These are phyloP conservation scores for Stigmatopora argus DNA, from an alignment of 2,113 vertebrate species.

Conservation along the genomic window DNA sequence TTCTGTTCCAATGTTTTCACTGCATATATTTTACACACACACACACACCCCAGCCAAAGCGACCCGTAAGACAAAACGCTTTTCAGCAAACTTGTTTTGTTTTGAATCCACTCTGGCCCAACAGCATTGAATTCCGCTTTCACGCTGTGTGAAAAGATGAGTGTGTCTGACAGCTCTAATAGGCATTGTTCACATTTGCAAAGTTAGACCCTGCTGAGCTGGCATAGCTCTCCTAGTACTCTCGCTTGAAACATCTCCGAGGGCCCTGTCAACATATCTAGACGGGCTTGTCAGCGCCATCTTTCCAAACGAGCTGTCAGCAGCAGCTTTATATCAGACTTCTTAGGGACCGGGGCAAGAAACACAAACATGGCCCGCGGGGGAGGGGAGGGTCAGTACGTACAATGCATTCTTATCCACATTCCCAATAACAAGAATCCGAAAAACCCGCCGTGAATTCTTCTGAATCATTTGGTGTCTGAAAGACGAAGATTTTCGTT, in stretches of 20 bases:
- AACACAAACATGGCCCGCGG: slow-evolving; percentile 58
- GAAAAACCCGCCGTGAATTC: slow-evolving; percentile 11
- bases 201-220: slow-evolving; percentile 17
- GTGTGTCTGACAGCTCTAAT: slow-evolving; percentile 28
- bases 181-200: slow-evolving; percentile 33
- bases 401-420: slow-evolving; percentile 15
- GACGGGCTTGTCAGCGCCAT: slow-evolving; percentile 59
- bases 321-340: slow-evolving; percentile 54
- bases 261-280: slow-evolving; percentile 59
- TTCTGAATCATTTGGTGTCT: neutral
- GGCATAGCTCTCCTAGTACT: slow-evolving; percentile 28
- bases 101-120: slow-evolving; percentile 21
- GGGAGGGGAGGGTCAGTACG: slow-evolving; percentile 16
- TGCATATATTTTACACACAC: neutral
- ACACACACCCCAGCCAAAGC: neutral
- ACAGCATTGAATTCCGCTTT: slow-evolving; percentile 18
- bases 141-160: slow-evolving; percentile 21
- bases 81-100: slow-evolving; percentile 14
- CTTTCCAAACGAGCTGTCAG: slow-evolving; percentile 58
- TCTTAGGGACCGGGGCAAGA: slow-evolving; percentile 44
- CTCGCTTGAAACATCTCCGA: slow-evolving; percentile 35
- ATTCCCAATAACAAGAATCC: slow-evolving; percentile 29
- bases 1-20: neutral
- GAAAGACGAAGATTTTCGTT: neutral
- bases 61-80: slow-evolving; percentile 16